Percentiles rank a stretch among this genome's conserved stretches.
phyloP scores from a whole-genome alignment of 1,140 invertebrate genomes.

The Gonioctena quinquepunctata region DNA sequence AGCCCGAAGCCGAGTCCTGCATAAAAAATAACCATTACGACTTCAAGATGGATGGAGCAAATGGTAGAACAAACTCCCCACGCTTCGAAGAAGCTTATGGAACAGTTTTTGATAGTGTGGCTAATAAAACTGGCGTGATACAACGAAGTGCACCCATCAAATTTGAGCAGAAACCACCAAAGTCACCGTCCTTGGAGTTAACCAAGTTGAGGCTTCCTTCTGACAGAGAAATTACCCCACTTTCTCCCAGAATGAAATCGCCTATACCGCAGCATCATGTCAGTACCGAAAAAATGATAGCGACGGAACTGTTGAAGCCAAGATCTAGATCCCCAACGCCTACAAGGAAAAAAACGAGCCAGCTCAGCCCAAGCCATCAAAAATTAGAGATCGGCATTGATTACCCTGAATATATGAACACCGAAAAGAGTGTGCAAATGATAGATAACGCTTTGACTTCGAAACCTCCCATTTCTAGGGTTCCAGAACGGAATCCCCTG shows the following conservation, averaged over 20 bases:
- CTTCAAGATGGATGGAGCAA: not conserved
- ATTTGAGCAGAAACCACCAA: conserved; percentile 16
- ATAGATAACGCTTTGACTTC: not conserved
- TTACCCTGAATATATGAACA: conserved; percentile 22
- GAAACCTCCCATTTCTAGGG: conserved; percentile 27
- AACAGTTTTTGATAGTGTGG: conserved; percentile 43
- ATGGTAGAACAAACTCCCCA: conserved; percentile 6
- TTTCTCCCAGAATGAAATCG: conserved; percentile 49
- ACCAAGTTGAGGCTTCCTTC: conserved; percentile 48
- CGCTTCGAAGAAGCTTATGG: conserved; percentile 42
- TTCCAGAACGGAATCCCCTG: conserved; percentile 4
- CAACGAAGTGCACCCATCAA: not conserved
- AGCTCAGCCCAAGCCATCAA: conserved; percentile 21
- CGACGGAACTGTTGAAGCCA: conserved; percentile 48
- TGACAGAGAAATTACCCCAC: conserved; percentile 46
- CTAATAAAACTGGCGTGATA: conserved; percentile 7
- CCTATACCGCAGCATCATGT: conserved; percentile 47
- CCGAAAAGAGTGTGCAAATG: not conserved
- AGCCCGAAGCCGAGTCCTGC: not conserved
- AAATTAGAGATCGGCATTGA: conserved; percentile 29
- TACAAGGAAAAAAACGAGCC: conserved; percentile 13
- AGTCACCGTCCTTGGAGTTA: conserved; percentile 37
- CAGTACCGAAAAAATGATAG: conserved; percentile 51
- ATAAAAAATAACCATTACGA: not conserved
- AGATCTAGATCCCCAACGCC: conserved; percentile 33